These are phyloP conservation scores for Parapsyche elsis DNA, from an alignment of 1,140 invertebrate species.

Conservation along the genomic window DNA sequence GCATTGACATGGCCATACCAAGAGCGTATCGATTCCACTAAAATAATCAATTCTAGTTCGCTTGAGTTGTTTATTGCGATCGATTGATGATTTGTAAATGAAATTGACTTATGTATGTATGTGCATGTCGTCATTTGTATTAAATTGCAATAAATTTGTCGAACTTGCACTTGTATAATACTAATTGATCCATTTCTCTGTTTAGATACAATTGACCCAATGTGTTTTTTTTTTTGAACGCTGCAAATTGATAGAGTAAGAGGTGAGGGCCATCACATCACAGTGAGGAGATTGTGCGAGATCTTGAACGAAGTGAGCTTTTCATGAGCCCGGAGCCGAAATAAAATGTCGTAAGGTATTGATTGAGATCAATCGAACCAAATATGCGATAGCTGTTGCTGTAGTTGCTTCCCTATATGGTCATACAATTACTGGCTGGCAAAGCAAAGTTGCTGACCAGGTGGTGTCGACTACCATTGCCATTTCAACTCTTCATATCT, in stretches of 20 bases:
- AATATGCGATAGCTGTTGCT: conserved; percentile 29
- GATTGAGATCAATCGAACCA: conserved; percentile 44
- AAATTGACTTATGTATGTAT: no score
- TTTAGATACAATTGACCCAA: no score
- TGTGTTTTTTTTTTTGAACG: no score
- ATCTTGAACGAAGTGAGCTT: neutral
- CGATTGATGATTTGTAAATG: neutral
- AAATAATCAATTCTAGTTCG: conserved; percentile 7
- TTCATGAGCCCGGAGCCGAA: neutral
- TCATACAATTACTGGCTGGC: conserved; percentile 38
- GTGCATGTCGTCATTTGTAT: no score
- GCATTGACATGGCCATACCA: neutral
- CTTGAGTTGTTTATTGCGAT: conserved; percentile 7
- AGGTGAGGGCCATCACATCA: neutral
- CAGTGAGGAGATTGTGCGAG: neutral
- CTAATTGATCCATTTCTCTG: no score
- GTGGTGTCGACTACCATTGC: neutral
- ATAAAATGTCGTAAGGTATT: conserved; percentile 29
- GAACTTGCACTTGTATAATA: no score
- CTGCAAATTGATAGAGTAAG: neutral
- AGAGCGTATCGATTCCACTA: neutral
- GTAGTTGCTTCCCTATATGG: conserved; percentile 36
- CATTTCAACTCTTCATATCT: no score
- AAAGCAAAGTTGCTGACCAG: conserved; percentile 26
- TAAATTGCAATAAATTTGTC: no score